Evolutionary conservation across 2,797 vertebrate species (phyloP).

Genomic region (Sebastes baramenuke): DNA sequence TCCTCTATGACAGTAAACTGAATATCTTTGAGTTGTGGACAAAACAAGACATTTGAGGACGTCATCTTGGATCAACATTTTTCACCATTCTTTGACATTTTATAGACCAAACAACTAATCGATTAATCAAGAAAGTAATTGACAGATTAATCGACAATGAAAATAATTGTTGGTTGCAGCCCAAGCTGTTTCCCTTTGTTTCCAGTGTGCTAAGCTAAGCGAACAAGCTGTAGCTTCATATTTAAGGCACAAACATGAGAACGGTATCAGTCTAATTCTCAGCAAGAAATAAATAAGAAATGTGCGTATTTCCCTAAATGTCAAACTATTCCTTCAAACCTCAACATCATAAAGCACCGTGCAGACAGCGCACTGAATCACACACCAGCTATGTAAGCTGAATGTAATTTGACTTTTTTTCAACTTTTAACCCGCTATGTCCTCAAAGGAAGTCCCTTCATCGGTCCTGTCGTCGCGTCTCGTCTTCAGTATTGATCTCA

Average conservation of each 20-base stretch:
- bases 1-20: no score
- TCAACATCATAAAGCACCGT: constrained; percentile 23
- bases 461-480: constrained; percentile 5
- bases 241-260: background rate
- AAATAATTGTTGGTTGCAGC: no score
- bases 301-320: background rate
- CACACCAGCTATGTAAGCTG: constrained; percentile 65
- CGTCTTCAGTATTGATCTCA: constrained; percentile 24
- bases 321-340: background rate
- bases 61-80: no score
- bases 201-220: background rate
- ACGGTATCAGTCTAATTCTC: background rate
- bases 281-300: background rate
- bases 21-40: no score
- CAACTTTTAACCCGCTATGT: background rate
- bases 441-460: constrained; percentile 44
- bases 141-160: no score
- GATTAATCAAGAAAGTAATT: no score
- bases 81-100: accelerated
- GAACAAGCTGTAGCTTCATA: constrained; percentile 10
- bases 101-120: no score
- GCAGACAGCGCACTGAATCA: constrained; percentile 45
- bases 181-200: no score
- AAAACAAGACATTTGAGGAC: no score
- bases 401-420: constrained; percentile 61